Conservation (phyloP, 2,888 invertebrate species). For the Heliothis peltigera region DNA sequence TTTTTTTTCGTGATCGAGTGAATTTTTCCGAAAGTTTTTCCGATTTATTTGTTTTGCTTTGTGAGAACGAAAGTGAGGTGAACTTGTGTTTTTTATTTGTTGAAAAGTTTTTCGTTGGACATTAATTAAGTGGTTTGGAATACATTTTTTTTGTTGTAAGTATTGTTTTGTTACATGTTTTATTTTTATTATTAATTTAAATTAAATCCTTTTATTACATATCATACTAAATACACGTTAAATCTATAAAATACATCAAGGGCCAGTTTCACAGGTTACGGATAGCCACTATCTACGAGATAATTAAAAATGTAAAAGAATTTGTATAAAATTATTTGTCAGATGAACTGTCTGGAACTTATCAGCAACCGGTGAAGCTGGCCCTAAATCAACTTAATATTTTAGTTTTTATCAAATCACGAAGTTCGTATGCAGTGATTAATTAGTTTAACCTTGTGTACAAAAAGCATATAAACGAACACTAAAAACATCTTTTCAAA, state of each 20-base stretch:
- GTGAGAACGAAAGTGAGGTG: constrained; percentile 62
- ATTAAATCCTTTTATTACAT: too few species aligned
- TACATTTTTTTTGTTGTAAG: constrained; percentile 51
- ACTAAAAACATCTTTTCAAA: background rate
- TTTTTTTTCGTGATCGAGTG: constrained; percentile 36
- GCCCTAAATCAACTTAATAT: too few species aligned
- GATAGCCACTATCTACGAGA: too few species aligned
- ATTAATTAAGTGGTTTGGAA: constrained; percentile 27
- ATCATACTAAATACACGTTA: too few species aligned
- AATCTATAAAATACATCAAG: too few species aligned
- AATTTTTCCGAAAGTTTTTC: constrained; percentile 44
- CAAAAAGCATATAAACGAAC: constrained; percentile 7
- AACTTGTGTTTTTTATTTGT: constrained; percentile 50
- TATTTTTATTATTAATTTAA: background rate
- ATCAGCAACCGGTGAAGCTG: too few species aligned
- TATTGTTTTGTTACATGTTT: background rate
- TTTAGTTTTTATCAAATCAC: constrained; percentile 5
- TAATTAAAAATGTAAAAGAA: too few species aligned
- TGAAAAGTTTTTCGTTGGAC: constrained; percentile 29
- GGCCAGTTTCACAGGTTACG: too few species aligned
- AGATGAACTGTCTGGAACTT: too few species aligned
- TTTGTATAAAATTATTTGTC: too few species aligned
- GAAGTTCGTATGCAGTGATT: constrained; percentile 1
- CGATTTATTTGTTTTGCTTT: constrained; percentile 36
- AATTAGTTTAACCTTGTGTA: constrained; percentile 5